Base-by-base conservation (phyloP, 2,797 vertebrate genomes). In the Pangasius djambal region DNA sequence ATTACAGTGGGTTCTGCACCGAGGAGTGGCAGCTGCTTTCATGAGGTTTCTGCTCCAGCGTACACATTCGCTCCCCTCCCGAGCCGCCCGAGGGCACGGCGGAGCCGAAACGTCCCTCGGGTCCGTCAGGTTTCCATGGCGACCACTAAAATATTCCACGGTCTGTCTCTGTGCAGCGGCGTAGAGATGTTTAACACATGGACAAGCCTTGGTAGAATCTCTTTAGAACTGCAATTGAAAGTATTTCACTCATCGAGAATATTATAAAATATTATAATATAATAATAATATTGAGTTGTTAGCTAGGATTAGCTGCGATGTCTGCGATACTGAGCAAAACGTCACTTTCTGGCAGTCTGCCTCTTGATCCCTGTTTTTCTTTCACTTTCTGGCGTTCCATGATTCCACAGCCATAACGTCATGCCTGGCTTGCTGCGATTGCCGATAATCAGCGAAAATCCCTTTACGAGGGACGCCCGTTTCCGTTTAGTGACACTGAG, bases 401-500 rank as follows among this genome's bases (percentile, higher is more conserved):
- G 31, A 34, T 20, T 34, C 6, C 75, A 20, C 65, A 85, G 16
- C 2, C 28, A 3, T 25, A 70, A 34, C 7, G 20, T 61, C 28
- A 16, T 50, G 81, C 40, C 18, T 20, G 61, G 28, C 40, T 44
- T 28, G 50, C 61, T 50, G 2, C 34, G 61, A 28, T 52, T 70
- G 44, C 48, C 65, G 63, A 3, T 78, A 83, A 85, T 72, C 72
- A 77, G 75, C n/a, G 16, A 75, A 40, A 77, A 37, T 34, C 52
- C 44, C 57, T 92, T 92, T 89, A 91, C 7, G 79, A 91, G 83
- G 28, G 44, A 57, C 34, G 59, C 59, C 15, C 13, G 22, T 67
- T 88, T 87, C 52, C 85, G 75, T 48, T 75, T 6, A 63, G 87
- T 91, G 92, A 91, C 28, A 69, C 90, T 86, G 37, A 88, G 82